Conservation (phyloP, 2,113 vertebrate genomes). For the Ameiurus melas region DNA sequence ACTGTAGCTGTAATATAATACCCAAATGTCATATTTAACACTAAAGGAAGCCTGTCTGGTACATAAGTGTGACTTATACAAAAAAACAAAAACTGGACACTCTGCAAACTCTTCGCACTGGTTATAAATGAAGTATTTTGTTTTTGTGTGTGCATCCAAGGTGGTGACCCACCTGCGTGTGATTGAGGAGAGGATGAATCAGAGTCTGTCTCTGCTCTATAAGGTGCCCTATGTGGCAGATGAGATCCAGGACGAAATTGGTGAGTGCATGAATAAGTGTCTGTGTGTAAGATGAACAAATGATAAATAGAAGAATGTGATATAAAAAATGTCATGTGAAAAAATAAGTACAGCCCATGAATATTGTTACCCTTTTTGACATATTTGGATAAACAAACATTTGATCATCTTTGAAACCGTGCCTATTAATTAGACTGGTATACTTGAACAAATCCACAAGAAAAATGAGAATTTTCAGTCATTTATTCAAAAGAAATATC, state of each 20-base stretch:
- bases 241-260: slow-evolving; percentile 90
- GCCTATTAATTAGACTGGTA: no score
- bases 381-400: no score
- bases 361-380: no score
- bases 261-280: slow-evolving; percentile 71
- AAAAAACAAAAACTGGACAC: neutral
- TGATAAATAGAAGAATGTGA: neutral
- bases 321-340: no score
- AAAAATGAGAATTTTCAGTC: no score
- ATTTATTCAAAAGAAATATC: no score
- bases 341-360: no score
- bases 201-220: slow-evolving; percentile 95
- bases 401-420: no score
- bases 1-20: neutral
- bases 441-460: no score
- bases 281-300: neutral
- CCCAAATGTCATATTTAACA: neutral
- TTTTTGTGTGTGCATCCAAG: slow-evolving; percentile 64
- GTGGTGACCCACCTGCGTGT: slow-evolving; percentile 99
- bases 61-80: neutral
- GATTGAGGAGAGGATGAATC: slow-evolving; percentile 97
- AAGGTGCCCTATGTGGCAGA: slow-evolving; percentile 95
- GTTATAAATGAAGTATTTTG: neutral
- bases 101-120: neutral
- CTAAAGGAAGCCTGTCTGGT: neutral